Percentiles rank a stretch among this genome's conserved stretches.
These are phyloP conservation scores for Cosmia trapezina DNA, from an alignment of 2,888 invertebrate species.

Conservation along the genomic window DNA sequence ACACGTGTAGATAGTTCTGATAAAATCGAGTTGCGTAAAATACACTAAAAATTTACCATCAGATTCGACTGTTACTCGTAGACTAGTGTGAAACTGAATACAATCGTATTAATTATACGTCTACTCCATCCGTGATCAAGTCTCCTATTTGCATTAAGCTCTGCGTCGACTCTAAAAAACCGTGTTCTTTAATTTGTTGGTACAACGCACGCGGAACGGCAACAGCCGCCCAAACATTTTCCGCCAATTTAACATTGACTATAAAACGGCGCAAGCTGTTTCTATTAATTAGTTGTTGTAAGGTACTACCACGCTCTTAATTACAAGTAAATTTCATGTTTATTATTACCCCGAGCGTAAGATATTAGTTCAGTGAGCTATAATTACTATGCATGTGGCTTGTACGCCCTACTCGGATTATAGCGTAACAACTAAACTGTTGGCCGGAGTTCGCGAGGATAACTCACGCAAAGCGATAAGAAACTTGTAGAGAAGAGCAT, in stretches of 20 bases:
- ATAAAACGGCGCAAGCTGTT: constrained; percentile 55
- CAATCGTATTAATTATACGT: constrained; percentile 2
- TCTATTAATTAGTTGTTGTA: constrained; percentile 62
- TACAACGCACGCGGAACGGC: constrained; percentile 27
- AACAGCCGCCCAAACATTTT: constrained; percentile 37
- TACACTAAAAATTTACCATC: too few relatives aligned
- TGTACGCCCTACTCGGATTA: constrained; percentile 67
- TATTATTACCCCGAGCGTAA: constrained; percentile 55
- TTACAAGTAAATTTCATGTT: constrained; percentile 62
- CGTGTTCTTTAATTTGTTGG: constrained; percentile 50
- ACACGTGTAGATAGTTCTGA: not conserved
- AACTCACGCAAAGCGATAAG: constrained; percentile 81
- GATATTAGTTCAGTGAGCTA: constrained; percentile 63
- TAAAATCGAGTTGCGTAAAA: too few relatives aligned
- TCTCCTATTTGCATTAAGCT: constrained; percentile 42
- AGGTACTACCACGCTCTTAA: constrained; percentile 53
- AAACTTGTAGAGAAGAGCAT: constrained; percentile 79
- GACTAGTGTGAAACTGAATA: not conserved
- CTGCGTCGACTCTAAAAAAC: constrained; percentile 29
- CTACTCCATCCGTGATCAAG: constrained; percentile 11
- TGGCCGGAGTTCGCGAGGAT: constrained; percentile 71
- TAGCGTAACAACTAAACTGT: constrained; percentile 70
- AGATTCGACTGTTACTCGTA: not conserved
- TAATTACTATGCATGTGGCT: constrained; percentile 69
- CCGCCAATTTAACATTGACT: constrained; percentile 53